Percentiles rank a stretch among this genome's conserved stretches.
These are phyloP conservation scores for Cyclina sinensis DNA, from an alignment of 1,140 invertebrate genomes.

Conservation along the genomic window DNA sequence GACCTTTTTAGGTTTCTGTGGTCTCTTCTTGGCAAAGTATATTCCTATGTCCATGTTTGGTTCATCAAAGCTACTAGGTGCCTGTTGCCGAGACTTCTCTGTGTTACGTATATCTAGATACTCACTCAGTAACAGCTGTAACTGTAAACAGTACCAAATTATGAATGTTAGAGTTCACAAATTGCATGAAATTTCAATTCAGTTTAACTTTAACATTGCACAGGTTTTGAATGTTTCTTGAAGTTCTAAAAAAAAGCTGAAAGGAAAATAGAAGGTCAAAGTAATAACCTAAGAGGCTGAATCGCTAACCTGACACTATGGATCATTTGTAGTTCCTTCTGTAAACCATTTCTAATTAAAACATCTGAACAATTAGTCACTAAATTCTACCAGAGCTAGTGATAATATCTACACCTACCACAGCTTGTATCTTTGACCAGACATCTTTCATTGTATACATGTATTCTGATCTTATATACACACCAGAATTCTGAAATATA, in stretches of 20 bases:
- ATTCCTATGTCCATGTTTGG: slow-evolving; percentile 89
- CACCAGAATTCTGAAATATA: slow-evolving; percentile 69
- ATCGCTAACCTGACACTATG: no score
- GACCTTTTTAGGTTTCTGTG: slow-evolving; percentile 88
- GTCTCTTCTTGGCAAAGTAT: slow-evolving; percentile 90
- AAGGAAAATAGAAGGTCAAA: no score
- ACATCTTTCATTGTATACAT: slow-evolving; percentile 93
- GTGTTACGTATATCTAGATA: slow-evolving; percentile 94
- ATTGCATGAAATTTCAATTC: no score
- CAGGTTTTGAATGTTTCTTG: no score
- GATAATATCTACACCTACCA: slow-evolving; percentile 90
- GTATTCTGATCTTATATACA: slow-evolving; percentile 75
- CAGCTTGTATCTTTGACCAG: slow-evolving; percentile 95
- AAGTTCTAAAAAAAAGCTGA: no score
- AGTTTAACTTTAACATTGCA: no score
- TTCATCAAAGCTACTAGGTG: slow-evolving; percentile 88
- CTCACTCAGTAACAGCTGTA: slow-evolving; percentile 91
- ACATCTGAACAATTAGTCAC: no score
- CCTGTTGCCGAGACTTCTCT: slow-evolving; percentile 89
- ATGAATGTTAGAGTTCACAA: no score
- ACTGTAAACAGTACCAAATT: slow-evolving; percentile 86
- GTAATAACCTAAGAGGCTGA: no score
- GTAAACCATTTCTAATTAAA: no score
- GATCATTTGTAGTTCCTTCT: no score
- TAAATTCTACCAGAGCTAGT: no score